Base-by-base conservation (phyloP, 2,797 vertebrate genomes). In the Pseudomugil tenellus region DNA sequence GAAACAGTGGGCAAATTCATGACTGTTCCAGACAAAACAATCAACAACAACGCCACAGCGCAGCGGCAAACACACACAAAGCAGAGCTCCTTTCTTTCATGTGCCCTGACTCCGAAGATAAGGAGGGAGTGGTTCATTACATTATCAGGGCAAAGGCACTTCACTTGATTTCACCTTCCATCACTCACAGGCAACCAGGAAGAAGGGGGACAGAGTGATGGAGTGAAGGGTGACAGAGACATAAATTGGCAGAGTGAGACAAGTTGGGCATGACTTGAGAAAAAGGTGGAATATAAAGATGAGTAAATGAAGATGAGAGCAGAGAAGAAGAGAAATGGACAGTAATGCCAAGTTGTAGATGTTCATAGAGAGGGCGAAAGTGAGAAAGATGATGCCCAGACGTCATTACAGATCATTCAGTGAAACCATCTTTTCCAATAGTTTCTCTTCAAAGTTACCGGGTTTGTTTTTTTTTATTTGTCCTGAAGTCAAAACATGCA, bases 1-100 rank as follows among this genome's bases (percentile, higher is more conserved):
- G 61, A 39, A 87, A 89, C 81, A 90, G 76, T 74, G 65, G 62
- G 85, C 65, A 87, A 81, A 86, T 88, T 89, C 88, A 86, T 78
- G 89, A 90, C 77, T 74, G 70, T 90, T 91, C 85, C 67, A 81
- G 79, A 80, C 80, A 77, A 83, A 89, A 89, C 87, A 86, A 77
- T 74, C 77, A 81, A 79, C 84, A 83, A 70, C 63, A 59, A 49
- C 57, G 68, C 69, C 13, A 34, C 41, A 63, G 21, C 53, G 23
- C 56, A 58, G 55, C 53, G 49, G 13, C 67, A 60, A 63, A 58
- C 62, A 63, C 61, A 63, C 49, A 61, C 51, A 58, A n/a, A 48
- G 68, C 53, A 73, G 34, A 77, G 46, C n/a, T 63, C 49, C 35
- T 68, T 61, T 77, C 77, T 81, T 83, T 86, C 48, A 83, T 87